Conservation (phyloP, 2,888 invertebrate species). For the Parnassius smintheus region DNA sequence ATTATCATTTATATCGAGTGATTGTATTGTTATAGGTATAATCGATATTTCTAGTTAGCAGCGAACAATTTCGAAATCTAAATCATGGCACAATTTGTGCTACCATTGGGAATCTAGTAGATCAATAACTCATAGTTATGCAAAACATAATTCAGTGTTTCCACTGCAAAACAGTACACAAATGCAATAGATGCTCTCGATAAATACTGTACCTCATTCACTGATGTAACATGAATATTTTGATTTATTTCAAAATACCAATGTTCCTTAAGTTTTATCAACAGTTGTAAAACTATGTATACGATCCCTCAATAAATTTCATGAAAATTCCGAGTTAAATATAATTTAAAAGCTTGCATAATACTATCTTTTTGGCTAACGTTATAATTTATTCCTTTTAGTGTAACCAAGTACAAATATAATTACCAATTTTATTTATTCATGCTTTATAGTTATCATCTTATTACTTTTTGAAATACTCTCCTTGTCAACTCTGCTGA, state of each 20-base stretch:
- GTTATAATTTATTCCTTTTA: not conserved
- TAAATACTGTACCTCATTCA: not conserved
- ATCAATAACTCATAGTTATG: conserved; percentile 15
- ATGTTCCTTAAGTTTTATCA: too few species aligned
- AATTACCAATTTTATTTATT: not conserved
- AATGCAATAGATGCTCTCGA: not conserved
- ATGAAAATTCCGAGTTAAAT: too few species aligned
- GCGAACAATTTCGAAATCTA: not conserved
- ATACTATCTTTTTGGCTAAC: not conserved
- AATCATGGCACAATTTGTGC: conserved; percentile 3
- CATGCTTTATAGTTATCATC: too few species aligned
- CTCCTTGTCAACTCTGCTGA: too few species aligned
- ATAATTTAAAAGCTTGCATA: too few species aligned
- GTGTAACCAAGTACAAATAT: not conserved
- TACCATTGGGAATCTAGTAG: conserved; percentile 1
- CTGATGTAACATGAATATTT: too few species aligned
- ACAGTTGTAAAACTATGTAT: too few species aligned
- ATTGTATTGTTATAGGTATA: too few species aligned
- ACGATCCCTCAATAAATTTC: too few species aligned
- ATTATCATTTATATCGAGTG: too few species aligned
- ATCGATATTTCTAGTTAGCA: not conserved
- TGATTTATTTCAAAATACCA: too few species aligned
- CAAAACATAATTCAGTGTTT: conserved; percentile 12
- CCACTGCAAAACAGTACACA: not conserved
- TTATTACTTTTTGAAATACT: too few species aligned